Evolutionary conservation across 2,113 vertebrate genomes (phyloP).

Genomic region (Podiceps cristatus): DNA sequence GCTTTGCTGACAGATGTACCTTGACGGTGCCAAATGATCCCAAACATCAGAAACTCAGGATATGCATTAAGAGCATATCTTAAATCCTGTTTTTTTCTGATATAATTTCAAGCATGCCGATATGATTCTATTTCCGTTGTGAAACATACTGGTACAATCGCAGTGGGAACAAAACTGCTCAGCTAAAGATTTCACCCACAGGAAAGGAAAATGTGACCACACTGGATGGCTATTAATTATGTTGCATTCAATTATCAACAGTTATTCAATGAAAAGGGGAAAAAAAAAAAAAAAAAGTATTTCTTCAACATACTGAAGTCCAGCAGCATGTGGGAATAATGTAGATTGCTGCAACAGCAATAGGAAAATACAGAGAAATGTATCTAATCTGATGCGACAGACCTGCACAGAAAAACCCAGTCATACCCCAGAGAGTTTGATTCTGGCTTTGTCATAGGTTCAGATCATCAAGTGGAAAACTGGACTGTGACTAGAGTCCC

Average conservation of each 20-base stretch:
- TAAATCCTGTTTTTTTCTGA: constrained; percentile 48
- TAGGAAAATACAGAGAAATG: constrained; percentile 16
- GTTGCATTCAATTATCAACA: constrained; percentile 48
- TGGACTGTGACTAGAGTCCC: background rate
- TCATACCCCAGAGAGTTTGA: background rate
- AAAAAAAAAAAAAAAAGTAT: background rate
- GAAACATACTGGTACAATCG: constrained; percentile 46
- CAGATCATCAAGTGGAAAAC: background rate
- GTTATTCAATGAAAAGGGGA: constrained; percentile 8
- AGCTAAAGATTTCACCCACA: constrained; percentile 33
- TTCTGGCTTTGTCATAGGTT: background rate
- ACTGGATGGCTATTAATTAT: constrained; percentile 36
- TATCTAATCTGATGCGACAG: constrained; percentile 58
- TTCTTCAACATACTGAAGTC: background rate
- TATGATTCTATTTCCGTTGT: constrained; percentile 47
- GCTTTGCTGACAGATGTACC: constrained; percentile 75
- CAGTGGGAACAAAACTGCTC: constrained; percentile 45
- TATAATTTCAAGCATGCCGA: constrained; percentile 16
- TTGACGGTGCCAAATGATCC: constrained; percentile 64
- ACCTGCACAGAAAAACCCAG: constrained; percentile 18
- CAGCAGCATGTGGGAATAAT: constrained; percentile 45
- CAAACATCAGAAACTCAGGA: constrained; percentile 44
- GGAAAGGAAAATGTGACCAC: constrained; percentile 57
- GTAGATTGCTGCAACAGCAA: background rate
- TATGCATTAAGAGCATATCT: constrained; percentile 26